Base-by-base conservation (phyloP, 1,140 invertebrate species). In the Trachymyrmex septentrionalis region DNA sequence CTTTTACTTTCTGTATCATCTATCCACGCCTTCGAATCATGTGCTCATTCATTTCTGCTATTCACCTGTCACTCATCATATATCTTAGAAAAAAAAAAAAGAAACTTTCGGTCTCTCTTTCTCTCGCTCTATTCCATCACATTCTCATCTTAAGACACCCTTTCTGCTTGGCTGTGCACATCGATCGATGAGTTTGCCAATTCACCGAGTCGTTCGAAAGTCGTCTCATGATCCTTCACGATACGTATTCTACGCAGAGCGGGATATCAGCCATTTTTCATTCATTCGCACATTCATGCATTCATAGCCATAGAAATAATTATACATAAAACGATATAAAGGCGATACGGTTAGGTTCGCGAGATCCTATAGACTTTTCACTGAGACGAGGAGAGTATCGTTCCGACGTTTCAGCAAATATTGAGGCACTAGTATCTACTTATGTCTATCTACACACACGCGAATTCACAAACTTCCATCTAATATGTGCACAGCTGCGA, bases 401-500 rank as follows among this genome's bases (percentile, higher is more conserved):
- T 50, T 61, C 27, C 24, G 66, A 72, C 24, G n/a, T 73, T 53
- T 57, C 55, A 61, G 27, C 24, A 30, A 84, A 50, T 48, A 48
- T 66, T 34, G 30, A 34, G 21, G 16, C 50, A 75, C n/a, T 80
- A 55, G 44, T 38, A 78, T 66, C 38, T 63, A 73, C n/a, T 64
- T 66, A 77, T 53, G 50, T 66, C 66, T 76, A 27, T 85, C 30
- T 76, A 88, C 82, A 76, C 67, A 55, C 61, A 87, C 38, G 86
- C 88, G 86, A 78, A 53, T 85, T 89, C 78, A 89, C 82, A 92
- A 85, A 88, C 85, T 90, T 89, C 81, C 88, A 87, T 90, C 92
- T 93, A 92, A 93, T 86, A 73, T 94, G 94, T 94, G 94, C 93
- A 94, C 94, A 93, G 93, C 92, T 92, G 88, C 89, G 57, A 93